A percentile compares a stretch with the other conserved stretches of the same genome.
These are phyloP conservation scores for Spongia lamella DNA, from an alignment of 37 sponge, comb jelly and placozoan species.

Conservation along the genomic window DNA sequence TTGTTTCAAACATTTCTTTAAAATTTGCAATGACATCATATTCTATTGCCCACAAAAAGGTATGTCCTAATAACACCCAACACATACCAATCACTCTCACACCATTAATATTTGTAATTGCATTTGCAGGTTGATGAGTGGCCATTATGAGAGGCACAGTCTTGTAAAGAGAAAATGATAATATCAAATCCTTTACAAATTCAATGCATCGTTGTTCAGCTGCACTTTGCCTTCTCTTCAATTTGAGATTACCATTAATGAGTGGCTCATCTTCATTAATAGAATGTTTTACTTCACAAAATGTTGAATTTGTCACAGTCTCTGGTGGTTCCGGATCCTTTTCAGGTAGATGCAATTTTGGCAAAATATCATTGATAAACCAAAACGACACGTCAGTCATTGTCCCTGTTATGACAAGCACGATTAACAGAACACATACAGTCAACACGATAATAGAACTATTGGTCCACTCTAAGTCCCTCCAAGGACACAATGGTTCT, in stretches of 20 bases:
- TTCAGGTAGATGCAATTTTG: neutral
- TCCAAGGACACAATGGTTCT: too few species aligned
- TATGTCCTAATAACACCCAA: constrained; percentile 84
- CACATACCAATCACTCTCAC: constrained; percentile 83
- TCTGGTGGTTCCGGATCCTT: too few species aligned
- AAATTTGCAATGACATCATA: constrained; percentile 4
- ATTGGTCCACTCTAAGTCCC: neutral
- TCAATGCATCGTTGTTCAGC: neutral
- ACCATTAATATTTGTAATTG: constrained; percentile 74
- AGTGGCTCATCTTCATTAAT: neutral
- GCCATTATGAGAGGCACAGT: constrained; percentile 50
- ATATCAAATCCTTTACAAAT: constrained; percentile 12
- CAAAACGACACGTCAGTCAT: neutral
- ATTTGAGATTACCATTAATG: too few species aligned
- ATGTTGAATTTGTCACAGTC: too few species aligned
- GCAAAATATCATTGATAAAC: neutral
- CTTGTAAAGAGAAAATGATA: constrained; percentile 73
- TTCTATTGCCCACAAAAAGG: constrained; percentile 3
- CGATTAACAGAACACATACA: constrained; percentile 34
- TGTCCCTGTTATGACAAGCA: constrained; percentile 22
- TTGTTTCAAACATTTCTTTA: neutral
- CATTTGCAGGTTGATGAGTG: constrained; percentile 57
- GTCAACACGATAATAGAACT: constrained; percentile 62
- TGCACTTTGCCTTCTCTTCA: too few species aligned
- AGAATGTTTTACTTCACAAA: too few species aligned